Base-by-base conservation (phyloP, 2,888 invertebrate species). In the Adelognathus sp. region DNA sequence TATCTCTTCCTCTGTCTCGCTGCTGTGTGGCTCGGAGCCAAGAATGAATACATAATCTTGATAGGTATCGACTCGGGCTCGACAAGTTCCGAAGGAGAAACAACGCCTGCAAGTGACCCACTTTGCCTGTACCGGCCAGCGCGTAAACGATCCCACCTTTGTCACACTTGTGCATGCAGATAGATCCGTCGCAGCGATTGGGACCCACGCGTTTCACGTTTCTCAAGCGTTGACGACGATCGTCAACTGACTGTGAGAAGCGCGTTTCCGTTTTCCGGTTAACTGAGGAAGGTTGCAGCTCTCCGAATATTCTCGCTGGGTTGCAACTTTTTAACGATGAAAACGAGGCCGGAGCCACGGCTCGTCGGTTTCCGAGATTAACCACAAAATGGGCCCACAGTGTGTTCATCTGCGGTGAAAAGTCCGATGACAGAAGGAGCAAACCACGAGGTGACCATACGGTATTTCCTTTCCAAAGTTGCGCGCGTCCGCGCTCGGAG, bases 391-490 rank as follows among this genome's bases (percentile, higher is more conserved):
- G n/a, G n/a, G n/a, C 63, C 60, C 75, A 66, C 79, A 74, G 86
- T 86, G 54, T 79, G 74, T 81, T 79, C 80, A 82, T 76, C 82
- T 67, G 44, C 52, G 14, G 18, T 1, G 29, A n/a, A 14, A 27
- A n/a, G 50, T 27, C 27, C 14, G 7, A 6, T n/a, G 24, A 0
- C 11, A 27, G 27, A 29, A 44, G 58, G 70, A 29, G 36, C 18
- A 27, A 50, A 64, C 71, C 61, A 67, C 84, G 85, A 85, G 82
- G 83, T 85, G 87, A 81, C 81, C 86, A 87, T 86, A 87, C 85
- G 86, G 84, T 87, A 86, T 85, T 84, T 85, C 83, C 84, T 87
- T 82, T 81, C 41, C 64, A 80, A 79, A 73, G 82, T 82, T 36
- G 18, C n/a, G n/a, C n/a, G n/a, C n/a, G n/a, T n/a, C n/a, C n/a